Percentiles rank a stretch among this genome's conserved stretches.
phyloP scores from a whole-genome alignment of 2,113 vertebrate genomes.

The Ageneiosus marmoratus region DNA sequence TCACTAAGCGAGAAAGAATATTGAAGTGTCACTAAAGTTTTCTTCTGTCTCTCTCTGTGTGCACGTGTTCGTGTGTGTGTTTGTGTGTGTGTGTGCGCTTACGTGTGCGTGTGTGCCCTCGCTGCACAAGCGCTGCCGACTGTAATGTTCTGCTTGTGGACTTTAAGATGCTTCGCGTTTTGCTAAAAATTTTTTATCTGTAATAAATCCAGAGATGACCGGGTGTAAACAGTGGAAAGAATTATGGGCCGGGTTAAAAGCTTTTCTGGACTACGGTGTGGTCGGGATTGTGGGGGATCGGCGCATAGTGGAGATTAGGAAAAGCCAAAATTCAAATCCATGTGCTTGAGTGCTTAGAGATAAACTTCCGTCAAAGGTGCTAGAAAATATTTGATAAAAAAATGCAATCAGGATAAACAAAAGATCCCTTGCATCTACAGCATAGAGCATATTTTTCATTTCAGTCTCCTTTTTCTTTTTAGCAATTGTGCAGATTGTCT shows the following conservation, averaged over 20 bases:
- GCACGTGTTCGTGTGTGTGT: background rate
- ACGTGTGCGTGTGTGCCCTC: background rate
- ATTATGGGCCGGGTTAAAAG: slow-evolving; percentile 66
- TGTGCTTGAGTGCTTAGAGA: background rate
- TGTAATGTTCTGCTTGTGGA: background rate
- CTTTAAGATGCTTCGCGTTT: background rate
- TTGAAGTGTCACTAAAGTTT: background rate
- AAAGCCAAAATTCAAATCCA: slow-evolving; percentile 26
- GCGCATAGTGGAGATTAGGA: slow-evolving; percentile 49
- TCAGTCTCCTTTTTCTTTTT: background rate
- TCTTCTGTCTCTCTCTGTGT: background rate
- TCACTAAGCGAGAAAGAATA: background rate
- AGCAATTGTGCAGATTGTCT: background rate
- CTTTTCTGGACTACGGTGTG: slow-evolving; percentile 47
- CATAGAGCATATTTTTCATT: background rate
- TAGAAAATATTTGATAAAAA: background rate
- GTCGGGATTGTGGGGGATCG: slow-evolving; percentile 37
- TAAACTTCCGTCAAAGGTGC: background rate
- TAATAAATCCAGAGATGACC: slow-evolving; percentile 54
- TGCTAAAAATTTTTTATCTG: slow-evolving; percentile 51
- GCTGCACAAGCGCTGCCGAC: background rate
- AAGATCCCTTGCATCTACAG: background rate
- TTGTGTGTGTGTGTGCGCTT: background rate
- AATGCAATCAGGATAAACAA: slow-evolving; percentile 8
- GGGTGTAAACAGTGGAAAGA: slow-evolving; percentile 65